These are phyloP conservation scores for Cairina moschata DNA, from an alignment of 2,113 vertebrate species.

Conservation along the genomic window DNA sequence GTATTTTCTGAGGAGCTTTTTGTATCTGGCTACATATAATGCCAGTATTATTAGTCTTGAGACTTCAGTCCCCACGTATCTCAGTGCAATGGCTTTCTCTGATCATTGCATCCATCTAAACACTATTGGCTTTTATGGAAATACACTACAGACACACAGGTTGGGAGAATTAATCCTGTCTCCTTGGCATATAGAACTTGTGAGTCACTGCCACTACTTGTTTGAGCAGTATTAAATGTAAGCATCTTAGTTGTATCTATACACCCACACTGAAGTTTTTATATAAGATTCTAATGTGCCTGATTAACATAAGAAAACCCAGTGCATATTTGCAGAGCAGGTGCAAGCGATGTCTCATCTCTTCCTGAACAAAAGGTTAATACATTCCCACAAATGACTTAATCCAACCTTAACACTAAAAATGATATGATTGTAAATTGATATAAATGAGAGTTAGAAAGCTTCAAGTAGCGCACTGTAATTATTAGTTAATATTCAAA, in stretches of 20 bases:
- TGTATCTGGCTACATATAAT: neutral
- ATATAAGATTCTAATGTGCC: slow-evolving; percentile 55
- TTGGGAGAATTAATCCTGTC: slow-evolving; percentile 9
- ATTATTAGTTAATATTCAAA: neutral
- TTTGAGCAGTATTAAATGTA: slow-evolving; percentile 49
- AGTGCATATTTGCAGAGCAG: slow-evolving; percentile 40
- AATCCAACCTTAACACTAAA: slow-evolving; percentile 16
- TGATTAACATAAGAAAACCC: slow-evolving; percentile 65
- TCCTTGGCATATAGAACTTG: neutral
- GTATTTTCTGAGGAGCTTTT: neutral
- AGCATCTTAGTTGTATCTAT: slow-evolving; percentile 52
- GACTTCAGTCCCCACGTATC: neutral
- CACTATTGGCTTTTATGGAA: neutral
- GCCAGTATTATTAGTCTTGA: neutral
- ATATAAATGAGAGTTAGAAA: slow-evolving; percentile 12
- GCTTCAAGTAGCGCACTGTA: neutral
- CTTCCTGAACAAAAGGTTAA: slow-evolving; percentile 63
- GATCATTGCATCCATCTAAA: neutral
- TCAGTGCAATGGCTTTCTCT: neutral
- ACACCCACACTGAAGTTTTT: slow-evolving; percentile 55
- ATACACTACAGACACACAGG: neutral
- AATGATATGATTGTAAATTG: neutral
- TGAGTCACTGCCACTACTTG: slow-evolving; percentile 45
- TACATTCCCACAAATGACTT: slow-evolving; percentile 38
- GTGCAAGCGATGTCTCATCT: slow-evolving; percentile 58